A percentile compares a stretch with the other conserved stretches of the same genome.
Evolutionary conservation across 2,113 vertebrate genomes (phyloP).

Genomic region (Abramis brama): DNA sequence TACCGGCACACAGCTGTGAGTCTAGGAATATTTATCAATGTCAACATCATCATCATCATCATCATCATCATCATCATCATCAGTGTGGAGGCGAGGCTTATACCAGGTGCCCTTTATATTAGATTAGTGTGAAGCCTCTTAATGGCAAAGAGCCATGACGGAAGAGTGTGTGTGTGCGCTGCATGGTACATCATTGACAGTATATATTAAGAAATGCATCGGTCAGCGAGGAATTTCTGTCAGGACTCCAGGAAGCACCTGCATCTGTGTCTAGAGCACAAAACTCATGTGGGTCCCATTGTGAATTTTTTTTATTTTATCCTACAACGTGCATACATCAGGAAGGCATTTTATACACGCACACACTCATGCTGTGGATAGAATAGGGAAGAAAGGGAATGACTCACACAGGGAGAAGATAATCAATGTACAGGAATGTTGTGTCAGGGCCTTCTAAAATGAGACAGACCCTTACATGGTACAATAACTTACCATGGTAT

Average conservation of each 20-base stretch:
- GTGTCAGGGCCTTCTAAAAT: neutral
- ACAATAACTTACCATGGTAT: neutral
- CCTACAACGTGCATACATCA: slow-evolving; percentile 29
- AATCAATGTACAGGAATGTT: slow-evolving; percentile 2
- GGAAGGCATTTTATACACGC: slow-evolving; percentile 18
- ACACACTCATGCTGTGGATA: slow-evolving; percentile 38
- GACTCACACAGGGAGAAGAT: slow-evolving; percentile 1
- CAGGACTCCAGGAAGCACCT: slow-evolving; percentile 60
- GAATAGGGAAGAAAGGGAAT: slow-evolving; percentile 5
- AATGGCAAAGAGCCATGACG: neutral
- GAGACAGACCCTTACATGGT: neutral
- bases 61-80: slow-evolving; percentile 10
- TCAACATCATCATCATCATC: slow-evolving; percentile 2
- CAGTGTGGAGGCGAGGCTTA: neutral
- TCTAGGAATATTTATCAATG: neutral
- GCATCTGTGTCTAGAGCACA: slow-evolving; percentile 25
- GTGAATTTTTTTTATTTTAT: slow-evolving; percentile 40
- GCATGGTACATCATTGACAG: neutral
- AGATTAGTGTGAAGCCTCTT: slow-evolving; percentile 1
- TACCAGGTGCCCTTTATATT: neutral
- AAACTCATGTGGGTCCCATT: slow-evolving; percentile 33
- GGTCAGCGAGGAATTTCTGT: slow-evolving; percentile 38
- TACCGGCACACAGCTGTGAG: slow-evolving; percentile 38
- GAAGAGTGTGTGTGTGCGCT: neutral
- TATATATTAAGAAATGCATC: slow-evolving; percentile 24